phyloP scores from a whole-genome alignment of 2,797 vertebrate genomes.

The Euthynnus affinis region DNA sequence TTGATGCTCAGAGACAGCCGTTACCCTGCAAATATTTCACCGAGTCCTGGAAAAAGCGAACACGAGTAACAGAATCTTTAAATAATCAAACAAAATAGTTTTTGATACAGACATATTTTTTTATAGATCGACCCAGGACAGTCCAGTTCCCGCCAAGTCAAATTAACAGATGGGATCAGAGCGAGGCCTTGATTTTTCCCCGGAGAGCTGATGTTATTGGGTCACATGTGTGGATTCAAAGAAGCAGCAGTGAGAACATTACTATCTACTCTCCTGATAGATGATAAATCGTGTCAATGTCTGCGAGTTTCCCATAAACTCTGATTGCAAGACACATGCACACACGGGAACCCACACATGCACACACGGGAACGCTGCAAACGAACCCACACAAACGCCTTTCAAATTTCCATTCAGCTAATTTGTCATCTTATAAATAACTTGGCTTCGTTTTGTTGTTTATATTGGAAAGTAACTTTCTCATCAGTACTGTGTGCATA shows the following conservation, averaged over 20 bases:
- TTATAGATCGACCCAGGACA: background rate
- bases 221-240: slow-evolving; percentile 58
- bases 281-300: slow-evolving; percentile 50
- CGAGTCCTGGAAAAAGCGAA: slow-evolving; percentile 22
- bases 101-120: background rate
- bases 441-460: slow-evolving; percentile 34
- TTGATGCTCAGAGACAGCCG: background rate
- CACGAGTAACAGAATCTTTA: background rate
- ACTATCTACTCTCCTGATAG: slow-evolving; percentile 56
- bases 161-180: slow-evolving; percentile 33
- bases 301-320: slow-evolving; percentile 72
- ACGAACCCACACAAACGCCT: slow-evolving; percentile 3
- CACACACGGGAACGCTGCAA: slow-evolving; percentile 14
- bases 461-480: slow-evolving; percentile 41
- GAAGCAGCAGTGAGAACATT: slow-evolving; percentile 50
- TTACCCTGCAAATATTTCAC: background rate
- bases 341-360: slow-evolving; percentile 35
- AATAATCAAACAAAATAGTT: slow-evolving; percentile 24
- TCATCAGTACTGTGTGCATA: slow-evolving; percentile 18
- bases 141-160: slow-evolving; percentile 1
- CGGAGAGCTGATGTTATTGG: slow-evolving; percentile 44
- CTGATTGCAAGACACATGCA: slow-evolving; percentile 40
- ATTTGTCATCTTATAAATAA: slow-evolving; percentile 59
- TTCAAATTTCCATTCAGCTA: slow-evolving; percentile 42
- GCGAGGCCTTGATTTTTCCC: slow-evolving; percentile 27